Evolutionary conservation across 1,140 invertebrate species (phyloP).

Genomic region (Drosophila triauraria): DNA sequence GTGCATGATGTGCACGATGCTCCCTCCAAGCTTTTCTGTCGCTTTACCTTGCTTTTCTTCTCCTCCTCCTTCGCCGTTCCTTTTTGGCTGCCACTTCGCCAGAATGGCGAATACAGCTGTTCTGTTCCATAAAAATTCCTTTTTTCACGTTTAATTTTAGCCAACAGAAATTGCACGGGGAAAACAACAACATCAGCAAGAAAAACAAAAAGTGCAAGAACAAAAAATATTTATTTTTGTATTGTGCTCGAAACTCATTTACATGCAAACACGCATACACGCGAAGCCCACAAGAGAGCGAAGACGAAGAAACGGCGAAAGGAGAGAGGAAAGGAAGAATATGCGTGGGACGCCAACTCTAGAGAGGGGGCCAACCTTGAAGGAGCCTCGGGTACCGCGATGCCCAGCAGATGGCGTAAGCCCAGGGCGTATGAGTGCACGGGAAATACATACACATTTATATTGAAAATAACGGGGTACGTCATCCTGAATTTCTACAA

Average conservation of each 20-base stretch:
- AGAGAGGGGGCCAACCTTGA: slow-evolving; percentile 49
- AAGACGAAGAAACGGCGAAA: slow-evolving; percentile 26
- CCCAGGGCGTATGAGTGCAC: slow-evolving; percentile 10
- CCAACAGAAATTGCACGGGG: slow-evolving; percentile 57
- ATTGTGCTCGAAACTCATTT: slow-evolving; percentile 60
- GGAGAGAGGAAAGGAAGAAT: slow-evolving; percentile 33
- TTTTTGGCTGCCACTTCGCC: slow-evolving; percentile 19
- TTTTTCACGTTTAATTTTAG: slow-evolving; percentile 62
- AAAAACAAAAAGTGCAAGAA: slow-evolving; percentile 43
- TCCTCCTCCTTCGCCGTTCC: not conserved
- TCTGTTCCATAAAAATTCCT: slow-evolving; percentile 65
- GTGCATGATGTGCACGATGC: slow-evolving; percentile 30
- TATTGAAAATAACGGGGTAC: not conserved
- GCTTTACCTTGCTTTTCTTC: slow-evolving; percentile 33
- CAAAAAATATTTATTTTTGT: slow-evolving; percentile 55
- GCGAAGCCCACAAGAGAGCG: slow-evolving; percentile 24
- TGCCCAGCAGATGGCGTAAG: not conserved
- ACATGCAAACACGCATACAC: slow-evolving; percentile 32
- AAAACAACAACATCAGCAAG: slow-evolving; percentile 35
- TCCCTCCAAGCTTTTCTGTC: slow-evolving; percentile 11
- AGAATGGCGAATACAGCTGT: slow-evolving; percentile 50
- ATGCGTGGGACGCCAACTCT: slow-evolving; percentile 64
- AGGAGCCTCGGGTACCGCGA: slow-evolving; percentile 18
- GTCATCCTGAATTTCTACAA: not conserved
- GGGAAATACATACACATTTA: not conserved